Conservation (phyloP, 2,797 vertebrate species). For the Mustela erminea region DNA sequence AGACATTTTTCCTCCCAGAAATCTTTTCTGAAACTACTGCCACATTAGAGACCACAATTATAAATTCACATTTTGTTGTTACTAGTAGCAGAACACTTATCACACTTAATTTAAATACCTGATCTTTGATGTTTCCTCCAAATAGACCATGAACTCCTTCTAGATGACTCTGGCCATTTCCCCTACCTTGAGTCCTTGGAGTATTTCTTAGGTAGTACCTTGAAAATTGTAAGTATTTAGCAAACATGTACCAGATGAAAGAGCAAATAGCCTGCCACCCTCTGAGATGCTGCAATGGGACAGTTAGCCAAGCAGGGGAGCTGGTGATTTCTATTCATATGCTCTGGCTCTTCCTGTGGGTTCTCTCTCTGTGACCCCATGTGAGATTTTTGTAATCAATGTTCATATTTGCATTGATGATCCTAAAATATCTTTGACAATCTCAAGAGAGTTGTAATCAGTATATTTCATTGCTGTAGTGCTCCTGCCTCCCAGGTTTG, state of each 20-base stretch:
- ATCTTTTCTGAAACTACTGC: not conserved
- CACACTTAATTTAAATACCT: not conserved
- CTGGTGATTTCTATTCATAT: not conserved
- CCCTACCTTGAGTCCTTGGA: not conserved
- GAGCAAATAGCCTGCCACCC: not conserved
- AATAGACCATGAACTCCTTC: not conserved
- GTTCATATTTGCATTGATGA: constrained; percentile 28
- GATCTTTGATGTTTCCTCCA: not conserved
- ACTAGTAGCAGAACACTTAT: not conserved
- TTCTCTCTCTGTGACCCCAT: not conserved
- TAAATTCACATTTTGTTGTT: not conserved
- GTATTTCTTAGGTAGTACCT: not conserved
- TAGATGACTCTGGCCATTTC: not conserved
- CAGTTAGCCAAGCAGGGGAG: not conserved
- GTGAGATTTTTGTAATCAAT: constrained; percentile 29
- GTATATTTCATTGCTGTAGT: not conserved
- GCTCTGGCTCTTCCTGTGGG: not conserved
- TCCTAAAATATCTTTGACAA: constrained; percentile 37
- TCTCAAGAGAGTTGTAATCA: constrained; percentile 66
- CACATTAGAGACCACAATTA: not conserved
- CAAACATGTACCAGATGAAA: constrained; percentile 9
- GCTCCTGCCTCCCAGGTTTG: constrained; percentile 3
- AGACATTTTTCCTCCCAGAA: not conserved
- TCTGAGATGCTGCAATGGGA: not conserved
- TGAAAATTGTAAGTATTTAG: not conserved